These are phyloP conservation scores for Elgaria multicarinata DNA, from an alignment of 2,113 vertebrate species.

Conservation along the genomic window DNA sequence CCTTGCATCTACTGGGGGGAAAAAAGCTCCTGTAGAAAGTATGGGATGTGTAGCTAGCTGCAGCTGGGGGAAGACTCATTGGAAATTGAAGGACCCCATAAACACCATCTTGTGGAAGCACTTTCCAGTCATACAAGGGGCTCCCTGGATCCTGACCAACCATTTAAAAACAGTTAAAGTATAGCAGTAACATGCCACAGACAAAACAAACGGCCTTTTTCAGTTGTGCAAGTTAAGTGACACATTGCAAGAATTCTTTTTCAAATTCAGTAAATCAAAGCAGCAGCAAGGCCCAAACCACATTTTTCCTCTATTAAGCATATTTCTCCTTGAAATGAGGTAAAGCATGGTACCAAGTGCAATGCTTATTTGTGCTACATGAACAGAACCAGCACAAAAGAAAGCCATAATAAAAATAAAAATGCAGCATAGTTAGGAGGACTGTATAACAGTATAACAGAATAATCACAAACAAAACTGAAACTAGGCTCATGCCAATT, in stretches of 20 bases:
- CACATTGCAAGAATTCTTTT: constrained; percentile 77
- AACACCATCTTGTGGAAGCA: not conserved
- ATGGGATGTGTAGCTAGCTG: not conserved
- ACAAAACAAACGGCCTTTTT: constrained; percentile 75
- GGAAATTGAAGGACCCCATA: constrained; percentile 68
- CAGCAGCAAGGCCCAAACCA: constrained; percentile 89
- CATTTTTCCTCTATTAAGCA: constrained; percentile 80
- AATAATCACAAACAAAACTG: constrained; percentile 27
- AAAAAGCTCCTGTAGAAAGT: not conserved
- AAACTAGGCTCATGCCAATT: constrained; percentile 69
- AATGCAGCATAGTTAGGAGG: constrained; percentile 79
- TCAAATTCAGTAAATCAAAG: constrained; percentile 83
- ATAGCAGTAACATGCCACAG: constrained; percentile 80
- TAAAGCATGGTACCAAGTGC: constrained; percentile 94
- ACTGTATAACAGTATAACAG: constrained; percentile 70
- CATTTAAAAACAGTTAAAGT: constrained; percentile 62
- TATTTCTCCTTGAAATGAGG: constrained; percentile 91
- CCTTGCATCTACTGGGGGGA: not conserved
- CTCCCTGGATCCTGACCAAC: constrained; percentile 36
- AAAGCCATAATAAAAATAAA: constrained; percentile 72
- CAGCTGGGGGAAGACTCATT: constrained; percentile 43
- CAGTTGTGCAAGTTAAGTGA: constrained; percentile 78
- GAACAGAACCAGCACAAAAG: constrained; percentile 80
- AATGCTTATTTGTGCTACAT: constrained; percentile 93
- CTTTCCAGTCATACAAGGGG: constrained; percentile 2